Percentiles rank a stretch among this genome's conserved stretches.
Conservation (phyloP, 2,113 vertebrate genomes). For the Agelaius phoeniceus region DNA sequence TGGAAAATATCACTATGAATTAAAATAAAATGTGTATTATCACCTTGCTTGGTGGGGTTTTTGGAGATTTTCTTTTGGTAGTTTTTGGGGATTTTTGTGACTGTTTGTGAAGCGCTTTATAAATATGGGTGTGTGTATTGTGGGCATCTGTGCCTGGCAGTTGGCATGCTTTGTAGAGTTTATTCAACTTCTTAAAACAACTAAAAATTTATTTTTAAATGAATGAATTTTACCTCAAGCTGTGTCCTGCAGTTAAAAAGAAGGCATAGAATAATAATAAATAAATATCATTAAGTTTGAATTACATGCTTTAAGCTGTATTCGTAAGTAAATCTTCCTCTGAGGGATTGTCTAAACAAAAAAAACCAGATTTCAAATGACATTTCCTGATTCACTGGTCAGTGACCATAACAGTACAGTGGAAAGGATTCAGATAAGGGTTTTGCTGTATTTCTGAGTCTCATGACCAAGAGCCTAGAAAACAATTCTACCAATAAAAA, state of each 20-base stretch:
- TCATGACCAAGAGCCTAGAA: background rate
- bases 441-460: background rate
- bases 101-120: slow-evolving; percentile 51
- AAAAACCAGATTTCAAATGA: background rate
- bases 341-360: background rate
- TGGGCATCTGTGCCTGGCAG: slow-evolving; percentile 38
- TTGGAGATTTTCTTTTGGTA: background rate
- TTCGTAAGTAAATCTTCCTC: background rate
- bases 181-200: slow-evolving; percentile 48
- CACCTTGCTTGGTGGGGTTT: background rate
- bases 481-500: background rate
- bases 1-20: background rate
- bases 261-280: background rate
- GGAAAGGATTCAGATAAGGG: background rate
- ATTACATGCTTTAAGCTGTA: background rate
- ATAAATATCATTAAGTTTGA: background rate
- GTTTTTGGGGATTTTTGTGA: background rate
- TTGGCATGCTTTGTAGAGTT: slow-evolving; percentile 42
- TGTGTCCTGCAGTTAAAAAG: background rate
- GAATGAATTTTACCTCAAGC: background rate
- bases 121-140: slow-evolving; percentile 19
- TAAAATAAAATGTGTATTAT: background rate
- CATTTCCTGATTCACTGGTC: background rate
- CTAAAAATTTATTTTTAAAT: background rate
- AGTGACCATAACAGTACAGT: background rate